Evolutionary conservation across 2,797 vertebrate genomes (phyloP), one percentile per base, ranked within the genome.

Genomic region (Valencia hispanica): DNA sequence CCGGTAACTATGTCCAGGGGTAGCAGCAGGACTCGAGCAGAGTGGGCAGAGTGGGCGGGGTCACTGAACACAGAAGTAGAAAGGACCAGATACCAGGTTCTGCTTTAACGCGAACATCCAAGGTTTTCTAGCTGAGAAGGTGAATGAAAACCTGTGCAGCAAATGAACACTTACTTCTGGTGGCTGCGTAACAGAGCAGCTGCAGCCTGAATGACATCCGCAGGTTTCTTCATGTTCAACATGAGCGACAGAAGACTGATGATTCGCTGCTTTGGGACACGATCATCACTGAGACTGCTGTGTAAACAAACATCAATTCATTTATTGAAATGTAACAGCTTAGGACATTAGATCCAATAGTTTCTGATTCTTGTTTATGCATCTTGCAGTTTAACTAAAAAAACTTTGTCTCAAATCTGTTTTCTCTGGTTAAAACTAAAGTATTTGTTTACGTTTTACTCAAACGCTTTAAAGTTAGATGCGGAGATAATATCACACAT

Each of bases 1-100:
- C 83, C 91, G 20, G 91, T 92, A 10, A 91, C 47, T 0, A 93
- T 80, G 32, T 90, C 4, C 0, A 95, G 82, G n/a, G 93, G 93
- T 0, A 90, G 72, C 80, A 95, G 87, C 0, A 95, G 82, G 22
- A 89, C 79, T 65, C 83, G 84, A 25, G 87, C 90, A 32, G 84
- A 86, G 72, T 66, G 86, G 47, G 81, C 51, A 0, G 75, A 73
- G 77, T 90, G 80, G 68, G 76, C 77, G 0, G 18, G 0, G 34
- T 92, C 87, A 27, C 94, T 94, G 74, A 14, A 83, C 0, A 75
- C 1, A 73, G 17, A 36, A 30, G 50, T 57, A 79, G 1, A 61
- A 25, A 22, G 50, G 2, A 12, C 18, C n/a, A 55, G 15, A 41
- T 12, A 30, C 34, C 20, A 53, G 36, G 9, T 14, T 69, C 43